Evolutionary conservation across 2,888 invertebrate species (phyloP).

Genomic region (Nemotelus nigrinus): DNA sequence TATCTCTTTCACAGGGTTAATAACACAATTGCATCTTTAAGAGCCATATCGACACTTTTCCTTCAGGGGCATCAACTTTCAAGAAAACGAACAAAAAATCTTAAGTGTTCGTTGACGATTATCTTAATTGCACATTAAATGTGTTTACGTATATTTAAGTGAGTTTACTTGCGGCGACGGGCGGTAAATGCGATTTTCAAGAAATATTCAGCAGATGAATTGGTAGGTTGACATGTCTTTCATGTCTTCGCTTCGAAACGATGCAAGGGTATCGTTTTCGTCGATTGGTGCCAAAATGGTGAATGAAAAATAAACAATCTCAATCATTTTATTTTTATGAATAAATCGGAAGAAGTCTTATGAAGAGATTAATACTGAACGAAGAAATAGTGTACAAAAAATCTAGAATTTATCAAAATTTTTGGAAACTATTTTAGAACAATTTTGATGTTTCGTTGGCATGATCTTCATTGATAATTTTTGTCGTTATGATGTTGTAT

Average conservation of each 20-base stretch:
- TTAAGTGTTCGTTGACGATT: background rate
- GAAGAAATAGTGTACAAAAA: no score
- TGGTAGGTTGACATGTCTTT: background rate
- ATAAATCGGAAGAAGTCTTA: background rate
- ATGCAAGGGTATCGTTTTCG: background rate
- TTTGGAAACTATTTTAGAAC: no score
- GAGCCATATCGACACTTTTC: background rate
- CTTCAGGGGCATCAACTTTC: background rate
- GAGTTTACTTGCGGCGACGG: background rate
- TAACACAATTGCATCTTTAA: background rate
- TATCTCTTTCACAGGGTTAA: background rate
- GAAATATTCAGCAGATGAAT: background rate
- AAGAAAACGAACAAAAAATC: background rate
- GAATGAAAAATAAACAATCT: background rate
- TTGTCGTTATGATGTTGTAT: no score
- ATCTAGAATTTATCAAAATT: no score
- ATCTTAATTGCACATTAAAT: slow-evolving; percentile 17
- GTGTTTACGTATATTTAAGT: slow-evolving; percentile 5
- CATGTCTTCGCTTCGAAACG: background rate
- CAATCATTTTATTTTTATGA: background rate
- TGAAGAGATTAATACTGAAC: background rate
- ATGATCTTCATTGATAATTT: no score
- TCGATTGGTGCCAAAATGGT: background rate
- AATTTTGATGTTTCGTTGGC: no score
- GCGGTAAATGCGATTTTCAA: background rate